These are phyloP conservation scores for Perizoma flavofasciatum DNA, from an alignment of 2,888 invertebrate species.

Conservation along the genomic window DNA sequence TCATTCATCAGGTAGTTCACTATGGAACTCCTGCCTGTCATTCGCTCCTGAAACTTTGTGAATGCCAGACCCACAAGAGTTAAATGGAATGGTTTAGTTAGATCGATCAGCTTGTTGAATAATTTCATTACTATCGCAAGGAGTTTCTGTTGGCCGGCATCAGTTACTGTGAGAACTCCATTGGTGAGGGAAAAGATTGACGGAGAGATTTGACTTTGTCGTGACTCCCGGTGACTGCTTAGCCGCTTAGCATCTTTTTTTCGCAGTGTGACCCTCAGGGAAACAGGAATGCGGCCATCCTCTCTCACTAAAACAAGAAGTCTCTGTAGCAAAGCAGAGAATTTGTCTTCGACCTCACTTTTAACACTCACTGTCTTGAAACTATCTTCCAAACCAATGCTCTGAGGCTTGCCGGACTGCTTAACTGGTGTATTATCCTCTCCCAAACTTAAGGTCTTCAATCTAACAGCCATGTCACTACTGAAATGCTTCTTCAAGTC, in stretches of 20 bases:
- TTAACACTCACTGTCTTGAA: slow-evolving; percentile 89
- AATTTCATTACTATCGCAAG: slow-evolving; percentile 88
- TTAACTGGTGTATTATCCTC: slow-evolving; percentile 89
- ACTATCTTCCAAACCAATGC: slow-evolving; percentile 91
- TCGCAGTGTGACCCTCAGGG: slow-evolving; percentile 89
- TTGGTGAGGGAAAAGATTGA: slow-evolving; percentile 83
- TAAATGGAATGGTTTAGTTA: slow-evolving; percentile 90
- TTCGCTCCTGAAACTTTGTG: slow-evolving; percentile 90
- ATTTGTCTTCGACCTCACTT: slow-evolving; percentile 89
- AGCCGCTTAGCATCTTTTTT: slow-evolving; percentile 88
- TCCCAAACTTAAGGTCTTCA: slow-evolving; percentile 89
- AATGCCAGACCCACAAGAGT: slow-evolving; percentile 92
- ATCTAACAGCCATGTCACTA: slow-evolving; percentile 86
- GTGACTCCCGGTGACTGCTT: slow-evolving; percentile 88
- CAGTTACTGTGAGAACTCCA: slow-evolving; percentile 76
- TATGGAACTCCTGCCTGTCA: slow-evolving; percentile 88
- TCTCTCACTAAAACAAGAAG: slow-evolving; percentile 88
- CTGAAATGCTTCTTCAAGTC: slow-evolving; percentile 86
- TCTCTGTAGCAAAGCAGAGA: slow-evolving; percentile 87
- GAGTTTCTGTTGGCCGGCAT: slow-evolving; percentile 86
- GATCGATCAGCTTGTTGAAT: slow-evolving; percentile 89
- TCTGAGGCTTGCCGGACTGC: slow-evolving; percentile 89
- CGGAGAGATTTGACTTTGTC: slow-evolving; percentile 89
- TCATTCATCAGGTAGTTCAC: slow-evolving; percentile 90
- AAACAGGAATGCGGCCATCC: slow-evolving; percentile 91